Evolutionary conservation across 2,797 vertebrate genomes (phyloP).

Genomic region (Hyperoplus lanceolatus): DNA sequence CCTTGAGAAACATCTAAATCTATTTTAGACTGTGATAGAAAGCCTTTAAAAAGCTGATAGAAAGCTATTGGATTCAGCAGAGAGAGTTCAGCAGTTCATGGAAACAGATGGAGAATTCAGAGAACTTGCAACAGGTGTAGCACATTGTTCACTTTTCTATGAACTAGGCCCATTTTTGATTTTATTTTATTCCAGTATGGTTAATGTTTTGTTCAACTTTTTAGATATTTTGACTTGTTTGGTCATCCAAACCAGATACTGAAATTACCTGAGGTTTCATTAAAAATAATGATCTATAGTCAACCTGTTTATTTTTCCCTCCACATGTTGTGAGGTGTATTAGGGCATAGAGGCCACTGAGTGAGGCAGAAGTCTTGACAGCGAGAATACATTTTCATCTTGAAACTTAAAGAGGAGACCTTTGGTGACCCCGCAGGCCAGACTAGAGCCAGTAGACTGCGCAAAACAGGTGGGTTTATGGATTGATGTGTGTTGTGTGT

Average conservation of each 20-base stretch:
- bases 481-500: constrained; percentile 34
- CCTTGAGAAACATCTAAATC: constrained; percentile 73
- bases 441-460: constrained; percentile 44
- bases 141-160: constrained; percentile 28
- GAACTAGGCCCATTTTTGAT: constrained; percentile 17
- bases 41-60: constrained; percentile 71
- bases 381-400: constrained; percentile 40
- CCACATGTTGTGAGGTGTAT: constrained; percentile 31
- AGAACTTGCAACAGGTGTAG: constrained; percentile 46
- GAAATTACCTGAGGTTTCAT: not conserved
- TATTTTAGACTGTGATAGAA: constrained; percentile 66
- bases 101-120: constrained; percentile 54
- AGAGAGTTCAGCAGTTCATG: constrained; percentile 72
- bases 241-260: not conserved
- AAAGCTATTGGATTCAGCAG: constrained; percentile 64
- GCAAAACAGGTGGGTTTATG: constrained; percentile 59
- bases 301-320: not conserved
- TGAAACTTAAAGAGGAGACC: constrained; percentile 51
- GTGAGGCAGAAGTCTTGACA: constrained; percentile 38
- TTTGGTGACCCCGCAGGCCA: constrained; percentile 62
- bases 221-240: not conserved
- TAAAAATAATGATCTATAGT: not conserved
- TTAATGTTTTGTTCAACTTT: constrained; percentile 6
- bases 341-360: constrained; percentile 10
- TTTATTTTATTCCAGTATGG: not conserved